phyloP scores from a whole-genome alignment of 2,888 invertebrate genomes.

The Eupeodes luniger region DNA sequence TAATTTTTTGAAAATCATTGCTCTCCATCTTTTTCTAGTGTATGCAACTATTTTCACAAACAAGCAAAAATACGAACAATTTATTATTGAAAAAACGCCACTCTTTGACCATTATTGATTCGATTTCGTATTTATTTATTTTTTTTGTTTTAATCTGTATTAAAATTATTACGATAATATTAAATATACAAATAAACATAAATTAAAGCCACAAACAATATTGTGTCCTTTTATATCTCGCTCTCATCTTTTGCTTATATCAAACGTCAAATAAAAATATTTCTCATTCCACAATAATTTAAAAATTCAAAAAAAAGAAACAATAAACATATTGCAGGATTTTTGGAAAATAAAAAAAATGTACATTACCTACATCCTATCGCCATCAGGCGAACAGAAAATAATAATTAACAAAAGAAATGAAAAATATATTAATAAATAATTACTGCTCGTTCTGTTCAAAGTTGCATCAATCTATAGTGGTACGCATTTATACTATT shows the following conservation, averaged over 20 bases:
- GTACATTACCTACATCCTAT: background rate
- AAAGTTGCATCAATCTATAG: constrained; percentile 20
- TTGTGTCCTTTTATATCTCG: constrained; percentile 35
- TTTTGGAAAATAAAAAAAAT: background rate
- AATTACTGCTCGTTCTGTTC: constrained; percentile 49
- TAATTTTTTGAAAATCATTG: too few species aligned
- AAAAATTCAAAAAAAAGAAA: background rate
- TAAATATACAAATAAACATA: constrained; percentile 10
- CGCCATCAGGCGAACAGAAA: background rate
- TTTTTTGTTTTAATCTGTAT: background rate
- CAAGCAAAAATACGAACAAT: too few species aligned
- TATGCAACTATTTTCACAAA: too few species aligned
- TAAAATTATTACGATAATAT: background rate
- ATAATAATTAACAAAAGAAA: background rate
- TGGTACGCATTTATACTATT: background rate
- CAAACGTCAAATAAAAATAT: constrained; percentile 24
- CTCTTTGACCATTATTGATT: background rate
- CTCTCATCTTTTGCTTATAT: constrained; percentile 1
- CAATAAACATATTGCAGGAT: constrained; percentile 5
- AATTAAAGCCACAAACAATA: constrained; percentile 41
- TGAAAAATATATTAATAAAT: constrained; percentile 30
- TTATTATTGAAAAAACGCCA: too few species aligned
- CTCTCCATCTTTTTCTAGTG: too few species aligned
- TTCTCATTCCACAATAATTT: background rate
- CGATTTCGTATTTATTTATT: background rate